Evolutionary conservation across 2,797 vertebrate species (phyloP), one percentile per base, ranked within the genome.

Genomic region (Rachycentron canadum): DNA sequence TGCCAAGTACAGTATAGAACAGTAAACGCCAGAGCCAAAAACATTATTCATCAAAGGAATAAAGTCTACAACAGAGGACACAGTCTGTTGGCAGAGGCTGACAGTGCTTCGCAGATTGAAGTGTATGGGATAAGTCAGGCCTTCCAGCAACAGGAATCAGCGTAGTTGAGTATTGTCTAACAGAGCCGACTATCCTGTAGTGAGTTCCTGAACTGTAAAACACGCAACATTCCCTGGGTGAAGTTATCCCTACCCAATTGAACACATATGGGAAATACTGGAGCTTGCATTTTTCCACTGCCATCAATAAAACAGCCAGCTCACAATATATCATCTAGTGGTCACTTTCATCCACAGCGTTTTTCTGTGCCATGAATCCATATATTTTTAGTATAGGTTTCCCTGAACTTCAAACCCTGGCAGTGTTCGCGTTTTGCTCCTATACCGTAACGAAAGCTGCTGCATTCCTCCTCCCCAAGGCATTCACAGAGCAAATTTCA

Each of bases 211-310:
- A 64, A 63, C 23, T 78, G 47, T 66, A 81, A 81, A 72, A 70
- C 55, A 57, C 2, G 38, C 36, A 73, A 30, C 78, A 57, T 69
- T 73, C 63, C 64, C 76, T 28, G 57, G 41, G 30, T 60, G 64
- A 63, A 71, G 47, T 70, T 68, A 78, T 73, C 65, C 53, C 58
- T 38, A 26, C 55, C 28, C 41, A 71, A 82, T 63, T 82, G 53
- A 80, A 78, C 65, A 75, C 87, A 89, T 61, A 45, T 86, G 86
- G 80, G 57, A 78, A 32, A 63, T 52, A 58, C 57, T 64, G 10
- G 50, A 56, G 28, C 60, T 67, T 62, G 52, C 6, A 1, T 69
- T 67, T 61, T 72, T 69, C 64, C 66, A 50, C 74, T 67, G 47
- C 61, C 61, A 59, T 73, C 66, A 70, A 78, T 88, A 85, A 84